Evolutionary conservation across 2,797 vertebrate species (phyloP), one percentile per base, ranked within the genome.

Genomic region (Macropodus opercularis): DNA sequence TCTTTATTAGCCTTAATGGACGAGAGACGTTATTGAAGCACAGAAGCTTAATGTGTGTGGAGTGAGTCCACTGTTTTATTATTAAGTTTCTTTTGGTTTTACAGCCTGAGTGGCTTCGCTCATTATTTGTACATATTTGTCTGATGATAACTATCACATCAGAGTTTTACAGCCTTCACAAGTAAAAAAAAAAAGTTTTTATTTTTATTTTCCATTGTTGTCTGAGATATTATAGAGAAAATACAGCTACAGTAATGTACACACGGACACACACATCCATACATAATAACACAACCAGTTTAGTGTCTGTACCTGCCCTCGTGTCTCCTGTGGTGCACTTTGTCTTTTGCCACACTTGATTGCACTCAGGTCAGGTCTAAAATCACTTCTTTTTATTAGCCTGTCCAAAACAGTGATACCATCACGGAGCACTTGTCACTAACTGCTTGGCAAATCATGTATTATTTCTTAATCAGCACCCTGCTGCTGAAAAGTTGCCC

Each of bases 1-100:
- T 66, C 77, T 90, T 84, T 88, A 88, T 91, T 87, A 86, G 87
- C 72, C 74, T 50, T 17, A 18, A 13, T 14, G 22, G 31, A 29
- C 18, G 19, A 27, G 8, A 39, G 15, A 3, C n/a, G 18, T 23
- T 59, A 14, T 79, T 60, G 59, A 64, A 77, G 83, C 80, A 85
- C 80, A 55, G 81, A 86, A 88, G 77, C 40, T 24, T 42, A 48
- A 72, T 86, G 65, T 75, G n/a, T 83, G 47, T 72, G 72, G 78
- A 42, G 61, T 60, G 78, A 22, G 23, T 2, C 15, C 18, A 21
- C 15, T 14, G 6, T 14, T 34, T 14, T 34, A 34, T 3, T 34
- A 14, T 34, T 13, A 4, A 3, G 12, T 34, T 34, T 6, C 13
- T 14, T 34, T 34, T 34, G 31, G 10, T 34, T 4, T 14, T 3